phyloP scores from a whole-genome alignment of 2,888 invertebrate genomes.

The Xanthia icteritia region DNA sequence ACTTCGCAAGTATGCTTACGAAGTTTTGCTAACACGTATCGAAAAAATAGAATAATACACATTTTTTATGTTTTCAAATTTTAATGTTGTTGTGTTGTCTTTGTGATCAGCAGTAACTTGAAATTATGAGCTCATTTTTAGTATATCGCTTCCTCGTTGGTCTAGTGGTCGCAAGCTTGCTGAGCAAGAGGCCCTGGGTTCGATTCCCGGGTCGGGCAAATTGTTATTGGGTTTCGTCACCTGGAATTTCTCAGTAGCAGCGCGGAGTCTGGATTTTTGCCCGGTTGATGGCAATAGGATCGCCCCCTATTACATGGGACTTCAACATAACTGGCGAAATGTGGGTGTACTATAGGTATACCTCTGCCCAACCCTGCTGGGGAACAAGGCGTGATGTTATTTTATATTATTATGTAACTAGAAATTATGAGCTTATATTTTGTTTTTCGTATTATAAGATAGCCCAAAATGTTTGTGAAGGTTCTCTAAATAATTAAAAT shows the following conservation, averaged over 20 bases:
- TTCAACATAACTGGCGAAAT: background rate
- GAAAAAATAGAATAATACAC: background rate
- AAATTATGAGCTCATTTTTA: background rate
- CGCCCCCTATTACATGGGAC: background rate
- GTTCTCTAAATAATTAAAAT: background rate
- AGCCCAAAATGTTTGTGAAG: no score
- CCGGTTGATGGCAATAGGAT: background rate
- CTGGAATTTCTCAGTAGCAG: background rate
- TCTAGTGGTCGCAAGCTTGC: background rate
- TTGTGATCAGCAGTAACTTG: background rate
- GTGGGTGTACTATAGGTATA: background rate
- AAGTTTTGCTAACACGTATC: no score
- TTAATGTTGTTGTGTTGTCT: background rate
- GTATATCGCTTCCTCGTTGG: no score
- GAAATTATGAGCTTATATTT: background rate
- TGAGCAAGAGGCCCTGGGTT: background rate
- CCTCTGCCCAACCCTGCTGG: background rate
- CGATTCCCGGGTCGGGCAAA: no score
- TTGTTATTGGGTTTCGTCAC: background rate
- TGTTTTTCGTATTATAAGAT: background rate
- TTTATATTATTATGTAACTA: background rate
- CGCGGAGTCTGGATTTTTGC: background rate
- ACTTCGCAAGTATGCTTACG: background rate
- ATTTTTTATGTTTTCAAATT: background rate
- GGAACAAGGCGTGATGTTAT: background rate